These are phyloP conservation scores for Zaprionus ghesquierei DNA, from an alignment of 1,140 invertebrate genomes.

Conservation along the genomic window DNA sequence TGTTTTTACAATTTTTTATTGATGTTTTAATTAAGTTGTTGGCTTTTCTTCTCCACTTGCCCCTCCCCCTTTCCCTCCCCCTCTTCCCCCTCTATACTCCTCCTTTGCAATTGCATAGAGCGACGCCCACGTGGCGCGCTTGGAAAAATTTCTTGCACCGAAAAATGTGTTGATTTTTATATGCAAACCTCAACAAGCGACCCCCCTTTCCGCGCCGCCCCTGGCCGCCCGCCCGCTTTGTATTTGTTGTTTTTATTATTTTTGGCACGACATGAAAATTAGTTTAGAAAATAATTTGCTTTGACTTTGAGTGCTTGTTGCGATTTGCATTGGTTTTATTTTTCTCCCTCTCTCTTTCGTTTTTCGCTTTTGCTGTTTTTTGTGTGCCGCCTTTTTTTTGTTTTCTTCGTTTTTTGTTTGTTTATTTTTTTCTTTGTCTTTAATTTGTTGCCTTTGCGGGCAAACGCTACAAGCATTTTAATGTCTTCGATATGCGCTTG, in stretches of 20 bases:
- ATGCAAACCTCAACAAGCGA: constrained; percentile 31
- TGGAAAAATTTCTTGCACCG: constrained; percentile 12
- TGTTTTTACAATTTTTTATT: constrained; percentile 77
- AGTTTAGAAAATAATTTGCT: constrained; percentile 80
- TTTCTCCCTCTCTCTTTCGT: neutral
- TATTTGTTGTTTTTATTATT: constrained; percentile 70
- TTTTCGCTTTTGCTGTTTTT: too few species aligned
- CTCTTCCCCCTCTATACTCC: neutral
- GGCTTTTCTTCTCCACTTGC: constrained; percentile 34
- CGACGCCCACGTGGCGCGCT: constrained; percentile 10
- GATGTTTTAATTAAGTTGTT: constrained; percentile 78
- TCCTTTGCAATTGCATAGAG: neutral
- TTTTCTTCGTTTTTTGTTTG: constrained; percentile 14
- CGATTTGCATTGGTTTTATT: constrained; percentile 58
- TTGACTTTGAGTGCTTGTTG: constrained; percentile 80
- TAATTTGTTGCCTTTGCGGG: constrained; percentile 41
- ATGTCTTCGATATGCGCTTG: constrained; percentile 52
- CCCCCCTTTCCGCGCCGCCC: neutral
- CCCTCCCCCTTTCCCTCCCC: neutral
- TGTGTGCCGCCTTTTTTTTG: neutral
- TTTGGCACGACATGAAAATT: constrained; percentile 80
- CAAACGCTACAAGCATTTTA: constrained; percentile 29
- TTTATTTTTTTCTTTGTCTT: too few species aligned
- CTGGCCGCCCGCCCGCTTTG: constrained; percentile 1
- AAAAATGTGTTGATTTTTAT: constrained; percentile 32